Base-by-base conservation (phyloP, 2,888 invertebrate species). In the Molanna angustata region DNA sequence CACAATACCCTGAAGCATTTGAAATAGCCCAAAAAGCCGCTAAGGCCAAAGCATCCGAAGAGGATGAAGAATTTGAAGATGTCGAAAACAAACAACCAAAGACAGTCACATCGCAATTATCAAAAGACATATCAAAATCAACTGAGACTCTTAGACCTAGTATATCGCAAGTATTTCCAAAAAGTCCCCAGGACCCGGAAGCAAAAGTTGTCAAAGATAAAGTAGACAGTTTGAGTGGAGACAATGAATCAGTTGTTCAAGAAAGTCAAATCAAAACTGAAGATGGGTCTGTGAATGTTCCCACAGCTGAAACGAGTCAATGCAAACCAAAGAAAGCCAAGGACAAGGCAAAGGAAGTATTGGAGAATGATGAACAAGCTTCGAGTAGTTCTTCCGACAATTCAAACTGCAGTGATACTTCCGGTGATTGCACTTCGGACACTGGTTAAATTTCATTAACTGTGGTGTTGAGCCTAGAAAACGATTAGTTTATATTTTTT, bases 1-100 rank as follows among this genome's bases (percentile, higher is more conserved):
- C 75, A 1, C 86, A 86, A 64, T 85, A 85, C 64, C 84, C 85
- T 1, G 80, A 81, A 52, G 84, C 84, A 2, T 86, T 83, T 66
- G 82, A 83, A 57, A 70, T 78, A 52, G 85, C 85, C 0, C 71
- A 80, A 49, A 69, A 76, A 41, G 73, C 76, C 3, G 71, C 74
- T 0, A 77, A 70, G 65, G 69, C 73, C 62, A 65, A 74, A 63
- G 67, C 75, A 64, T 57, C 66, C 64, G 55, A 56, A 0, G 71
- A 73, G 1, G 72, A 73, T 18, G 75, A 73, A 19, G 19, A 69
- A 4, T 63, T 72, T n/a, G 19, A 32, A 2, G 49, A 54, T 7
- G 17, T 40, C 6, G 31, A 35, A 19, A 37, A 27, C 16, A 42
- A 32, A 19, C 35, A 42, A 32, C n/a, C 18, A 1, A 14, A 48